Evolutionary conservation across 2,797 vertebrate species (phyloP).

Genomic region (Danio choprae): DNA sequence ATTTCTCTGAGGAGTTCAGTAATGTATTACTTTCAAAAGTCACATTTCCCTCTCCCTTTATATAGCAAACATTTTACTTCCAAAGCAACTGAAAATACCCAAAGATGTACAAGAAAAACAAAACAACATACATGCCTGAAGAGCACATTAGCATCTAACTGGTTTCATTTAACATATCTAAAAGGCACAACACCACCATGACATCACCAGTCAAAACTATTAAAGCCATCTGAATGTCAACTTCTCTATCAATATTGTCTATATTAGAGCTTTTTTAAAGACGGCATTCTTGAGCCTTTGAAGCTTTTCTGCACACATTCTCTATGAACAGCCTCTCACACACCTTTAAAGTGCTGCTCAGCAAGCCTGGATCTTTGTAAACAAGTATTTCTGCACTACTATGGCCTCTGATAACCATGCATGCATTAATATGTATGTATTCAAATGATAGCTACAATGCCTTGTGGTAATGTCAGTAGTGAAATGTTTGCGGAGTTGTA

Average conservation of each 20-base stretch:
- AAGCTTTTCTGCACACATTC: constrained; percentile 20
- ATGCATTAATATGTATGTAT: constrained; percentile 55
- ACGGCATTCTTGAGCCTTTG: neutral
- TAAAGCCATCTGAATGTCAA: constrained; percentile 6
- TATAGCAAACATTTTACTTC: neutral
- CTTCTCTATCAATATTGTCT: constrained; percentile 3
- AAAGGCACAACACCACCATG: neutral
- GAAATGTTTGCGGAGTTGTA: constrained; percentile 39
- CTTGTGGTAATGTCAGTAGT: constrained; percentile 49
- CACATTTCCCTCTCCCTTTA: neutral
- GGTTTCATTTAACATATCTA: neutral
- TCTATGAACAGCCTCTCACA: neutral
- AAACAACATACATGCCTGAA: constrained; percentile 2
- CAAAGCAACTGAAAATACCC: neutral
- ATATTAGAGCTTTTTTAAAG: constrained; percentile 10
- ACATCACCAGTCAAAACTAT: neutral
- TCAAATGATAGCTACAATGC: constrained; percentile 53
- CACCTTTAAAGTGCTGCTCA: constrained; percentile 33
- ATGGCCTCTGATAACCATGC: constrained; percentile 29
- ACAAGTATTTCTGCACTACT: constrained; percentile 39
- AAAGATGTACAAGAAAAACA: constrained; percentile 6
- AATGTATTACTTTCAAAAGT: constrained; percentile 3
- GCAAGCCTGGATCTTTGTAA: constrained; percentile 19
- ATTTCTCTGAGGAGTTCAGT: neutral
- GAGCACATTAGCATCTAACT: constrained; percentile 20